Percentiles rank a stretch among this genome's conserved stretches.
Evolutionary conservation across 2,113 vertebrate genomes (phyloP).

Genomic region (Cariama cristata): DNA sequence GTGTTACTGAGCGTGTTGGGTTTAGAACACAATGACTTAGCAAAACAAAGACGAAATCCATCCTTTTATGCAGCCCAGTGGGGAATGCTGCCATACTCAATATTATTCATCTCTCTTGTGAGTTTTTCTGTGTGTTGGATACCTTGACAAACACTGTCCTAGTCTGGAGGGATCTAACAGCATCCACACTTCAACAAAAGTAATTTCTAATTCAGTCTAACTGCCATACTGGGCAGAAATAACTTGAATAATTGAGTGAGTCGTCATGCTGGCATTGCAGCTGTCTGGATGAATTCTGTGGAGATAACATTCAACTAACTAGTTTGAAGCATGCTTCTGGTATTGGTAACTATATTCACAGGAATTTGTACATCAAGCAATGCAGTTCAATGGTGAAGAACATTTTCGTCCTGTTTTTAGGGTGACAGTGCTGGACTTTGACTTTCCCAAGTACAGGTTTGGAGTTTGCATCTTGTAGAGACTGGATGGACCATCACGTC

Average conservation of each 20-base stretch:
- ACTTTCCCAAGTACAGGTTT: not conserved
- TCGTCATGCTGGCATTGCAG: not conserved
- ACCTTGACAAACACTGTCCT: not conserved
- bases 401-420: not conserved
- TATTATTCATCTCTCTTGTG: not conserved
- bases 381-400: not conserved
- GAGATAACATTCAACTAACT: too few relatives aligned
- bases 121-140: not conserved
- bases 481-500: not conserved
- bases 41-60: not conserved
- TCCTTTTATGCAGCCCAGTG: not conserved
- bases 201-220: not conserved
- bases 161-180: not conserved
- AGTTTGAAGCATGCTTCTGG: not conserved
- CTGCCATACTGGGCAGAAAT: not conserved
- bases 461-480: not conserved
- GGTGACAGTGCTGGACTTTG: not conserved
- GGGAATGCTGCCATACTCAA: not conserved
- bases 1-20: not conserved
- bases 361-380: not conserved
- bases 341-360: not conserved
- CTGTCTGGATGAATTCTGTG: not conserved
- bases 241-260: not conserved
- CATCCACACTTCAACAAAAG: not conserved
- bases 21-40: not conserved